Evolutionary conservation across 2,797 vertebrate species (phyloP), one percentile per base, ranked within the genome.

Genomic region (Rhinella marina): DNA sequence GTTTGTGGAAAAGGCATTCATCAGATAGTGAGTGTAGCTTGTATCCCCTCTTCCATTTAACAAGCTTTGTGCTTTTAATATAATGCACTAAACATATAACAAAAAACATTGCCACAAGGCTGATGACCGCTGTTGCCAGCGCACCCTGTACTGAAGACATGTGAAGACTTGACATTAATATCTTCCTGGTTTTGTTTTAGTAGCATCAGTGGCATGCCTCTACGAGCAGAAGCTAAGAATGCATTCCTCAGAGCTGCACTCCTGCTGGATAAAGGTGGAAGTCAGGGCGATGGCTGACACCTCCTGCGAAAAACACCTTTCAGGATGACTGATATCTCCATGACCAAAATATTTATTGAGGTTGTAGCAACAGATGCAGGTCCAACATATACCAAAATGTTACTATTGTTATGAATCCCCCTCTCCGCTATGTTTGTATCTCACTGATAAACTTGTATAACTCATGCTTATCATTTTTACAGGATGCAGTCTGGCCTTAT

Each of bases 71-170:
- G 92, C 92, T 94, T 95, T 50, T 94, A 94, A 84, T 90, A 86
- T 92, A 92, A 95, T 93, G 94, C 92, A 93, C 91, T 91, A 95
- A 95, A 94, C 93, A 94, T 92, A 94, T 93, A 90, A 93, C 93
- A 93, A 90, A 94, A 95, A 94, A 92, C 92, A 95, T 95, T 1
- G 94, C 95, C 95, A 95, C 92, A 93, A 94, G 95, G 95, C 95
- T 95, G 94, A 95, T 94, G 95, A 95, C 95, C 95, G 94, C 93
- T 95, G 92, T 94, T 96, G 94, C 94, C 94, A 95, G 93, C 90
- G 86, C 93, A 94, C 92, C 95, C 95, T 95, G 93, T 94, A 93
- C 90, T 92, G 91, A 90, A 88, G 93, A 90, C 95, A 94, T 94
- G 95, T 95, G 92, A 94, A 93, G 94, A 95, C 95, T 94, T 95